phyloP scores from a whole-genome alignment of 2,113 vertebrate genomes.

The Phainopepla nitens region DNA sequence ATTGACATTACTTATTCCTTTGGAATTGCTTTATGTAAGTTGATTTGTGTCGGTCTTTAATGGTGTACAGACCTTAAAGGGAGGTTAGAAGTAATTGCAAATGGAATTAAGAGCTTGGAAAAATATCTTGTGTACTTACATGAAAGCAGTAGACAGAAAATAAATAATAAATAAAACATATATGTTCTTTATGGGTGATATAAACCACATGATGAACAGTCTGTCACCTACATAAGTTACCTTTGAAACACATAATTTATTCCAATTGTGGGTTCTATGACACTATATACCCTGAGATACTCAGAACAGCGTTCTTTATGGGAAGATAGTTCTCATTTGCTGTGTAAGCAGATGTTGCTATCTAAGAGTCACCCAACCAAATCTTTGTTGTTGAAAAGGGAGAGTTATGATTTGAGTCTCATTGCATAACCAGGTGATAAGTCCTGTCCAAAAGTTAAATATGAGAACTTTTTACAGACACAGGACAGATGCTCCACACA shows the following conservation, averaged over 20 bases:
- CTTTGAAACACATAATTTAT: background rate
- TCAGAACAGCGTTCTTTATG: background rate
- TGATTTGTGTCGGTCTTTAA: background rate
- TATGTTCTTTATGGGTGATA: background rate
- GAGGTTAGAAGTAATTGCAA: background rate
- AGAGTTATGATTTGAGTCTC: constrained; percentile 27
- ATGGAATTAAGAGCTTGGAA: background rate
- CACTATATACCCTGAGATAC: background rate
- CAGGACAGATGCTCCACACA: background rate
- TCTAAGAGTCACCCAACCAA: background rate
- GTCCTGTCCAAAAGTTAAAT: constrained; percentile 11
- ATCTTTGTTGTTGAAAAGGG: constrained; percentile 19
- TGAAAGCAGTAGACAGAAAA: background rate
- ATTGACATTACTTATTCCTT: background rate
- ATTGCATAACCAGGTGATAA: constrained; percentile 8
- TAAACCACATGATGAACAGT: background rate
- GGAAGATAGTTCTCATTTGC: constrained; percentile 1
- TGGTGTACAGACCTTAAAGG: background rate
- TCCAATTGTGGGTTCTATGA: background rate
- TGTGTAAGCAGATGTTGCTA: constrained; percentile 32
- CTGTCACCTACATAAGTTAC: background rate
- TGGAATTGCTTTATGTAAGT: background rate
- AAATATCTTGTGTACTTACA: background rate
- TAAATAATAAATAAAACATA: background rate
- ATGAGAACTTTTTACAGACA: background rate